Conservation (phyloP, 2,113 vertebrate genomes). For the Dipodomys ordii region DNA sequence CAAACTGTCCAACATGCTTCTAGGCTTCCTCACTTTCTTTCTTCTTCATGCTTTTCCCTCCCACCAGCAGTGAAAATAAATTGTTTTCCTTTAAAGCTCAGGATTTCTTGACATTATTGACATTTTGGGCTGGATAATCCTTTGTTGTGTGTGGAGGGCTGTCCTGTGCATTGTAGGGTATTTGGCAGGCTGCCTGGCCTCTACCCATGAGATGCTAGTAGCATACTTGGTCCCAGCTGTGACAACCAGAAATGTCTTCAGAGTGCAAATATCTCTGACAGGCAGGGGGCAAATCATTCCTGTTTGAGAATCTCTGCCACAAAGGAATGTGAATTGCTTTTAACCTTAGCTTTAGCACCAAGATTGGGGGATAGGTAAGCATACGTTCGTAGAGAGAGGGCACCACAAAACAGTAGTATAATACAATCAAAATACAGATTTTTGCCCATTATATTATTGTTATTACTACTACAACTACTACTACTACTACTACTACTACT, state of each 20-base stretch:
- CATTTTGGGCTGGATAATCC: neutral
- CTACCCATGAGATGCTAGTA: neutral
- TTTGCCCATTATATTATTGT: neutral
- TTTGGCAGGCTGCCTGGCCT: neutral
- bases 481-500: no score
- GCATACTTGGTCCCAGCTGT: neutral
- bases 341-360: neutral
- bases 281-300: neutral
- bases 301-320: neutral
- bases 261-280: neutral
- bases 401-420: no score
- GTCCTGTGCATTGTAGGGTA: neutral
- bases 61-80: neutral
- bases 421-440: neutral
- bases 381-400: fast-evolving
- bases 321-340: neutral
- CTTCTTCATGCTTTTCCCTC: neutral
- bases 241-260: neutral
- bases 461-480: no score
- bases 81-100: neutral
- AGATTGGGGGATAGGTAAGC: fast-evolving
- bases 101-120: constrained; percentile 2
- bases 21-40: neutral
- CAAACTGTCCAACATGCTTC: neutral
- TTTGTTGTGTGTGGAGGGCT: neutral